These are phyloP conservation scores for Phalangium opilio DNA, from an alignment of 2,888 invertebrate genomes.

Conservation along the genomic window DNA sequence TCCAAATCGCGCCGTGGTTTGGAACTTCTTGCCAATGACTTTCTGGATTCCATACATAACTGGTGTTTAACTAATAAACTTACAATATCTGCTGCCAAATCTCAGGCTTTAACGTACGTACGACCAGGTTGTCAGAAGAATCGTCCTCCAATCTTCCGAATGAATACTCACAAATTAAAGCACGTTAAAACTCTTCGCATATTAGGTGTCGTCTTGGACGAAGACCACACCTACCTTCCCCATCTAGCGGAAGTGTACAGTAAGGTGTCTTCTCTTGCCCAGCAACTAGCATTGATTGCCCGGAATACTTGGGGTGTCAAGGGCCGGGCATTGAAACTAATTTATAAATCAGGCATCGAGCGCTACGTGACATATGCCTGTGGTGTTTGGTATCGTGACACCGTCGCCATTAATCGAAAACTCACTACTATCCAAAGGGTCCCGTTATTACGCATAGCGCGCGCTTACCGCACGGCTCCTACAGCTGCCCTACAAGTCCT, in stretches of 20 bases:
- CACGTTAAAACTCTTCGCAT: no score
- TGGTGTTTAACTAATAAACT: no score
- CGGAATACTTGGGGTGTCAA: not conserved
- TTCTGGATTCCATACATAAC: no score
- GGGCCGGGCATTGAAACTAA: not conserved
- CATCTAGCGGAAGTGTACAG: not conserved
- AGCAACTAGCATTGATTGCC: not conserved
- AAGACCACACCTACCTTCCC: not conserved
- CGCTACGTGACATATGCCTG: not conserved
- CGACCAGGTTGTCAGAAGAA: no score
- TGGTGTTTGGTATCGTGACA: not conserved
- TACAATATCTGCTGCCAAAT: no score
- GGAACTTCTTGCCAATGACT: no score
- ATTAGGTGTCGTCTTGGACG: no score
- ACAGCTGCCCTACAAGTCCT: not conserved
- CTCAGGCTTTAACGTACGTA: no score
- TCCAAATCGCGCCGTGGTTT: no score
- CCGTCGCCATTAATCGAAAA: not conserved
- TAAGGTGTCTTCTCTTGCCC: not conserved
- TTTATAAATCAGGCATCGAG: not conserved
- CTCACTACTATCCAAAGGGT: not conserved
- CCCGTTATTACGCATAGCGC: not conserved
- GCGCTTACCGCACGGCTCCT: not conserved
- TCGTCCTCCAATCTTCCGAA: no score
- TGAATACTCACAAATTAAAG: no score